Evolutionary conservation across 2,797 vertebrate genomes (phyloP), one percentile per base, ranked within the genome.

Genomic region (Molossus alvarezi): DNA sequence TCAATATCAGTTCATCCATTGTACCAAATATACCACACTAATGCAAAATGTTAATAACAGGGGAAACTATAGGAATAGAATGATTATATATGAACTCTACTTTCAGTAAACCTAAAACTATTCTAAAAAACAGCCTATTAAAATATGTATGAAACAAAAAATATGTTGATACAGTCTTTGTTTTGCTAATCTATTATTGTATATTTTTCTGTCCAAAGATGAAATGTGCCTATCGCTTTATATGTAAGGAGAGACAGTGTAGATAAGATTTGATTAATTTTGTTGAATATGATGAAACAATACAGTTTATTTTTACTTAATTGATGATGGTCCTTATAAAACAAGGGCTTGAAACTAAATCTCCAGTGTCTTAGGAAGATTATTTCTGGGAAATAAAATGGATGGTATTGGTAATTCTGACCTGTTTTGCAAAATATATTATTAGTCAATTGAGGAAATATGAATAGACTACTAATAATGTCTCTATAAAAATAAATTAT

Each of bases 361-460:
- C 3, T 5, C 2, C 9, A 60, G 3, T 60, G 10, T 2, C 6
- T n/a, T 37, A 60, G 13, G n/a, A 73, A 65, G 45, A 81, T 95
- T 60, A 3, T 91, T 80, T 73, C 7, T 73, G 12, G 57, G 76
- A 75, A 75, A 58, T 69, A 62, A 41, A 27, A 3, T 12, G 29
- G 29, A 37, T 67, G 57, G 2, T 29, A 21, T 53, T 67, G 20
- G 1, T n/a, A 67, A 76, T 69, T 29, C 11, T 77, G 60, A 37
- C 20, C 37, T 92, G 13, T 82, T 87, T 51, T 17, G 45, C 62
- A 55, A 95, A 82, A 62, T 86, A n/a, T 82, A n/a, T 64, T 37
- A 29, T 27, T 77, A 23, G 11, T 76, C 60, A 76, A 57, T 76
- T 69, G 45, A 82, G 18, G 23, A 1, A 23, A 33, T 53, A 20